Base-by-base conservation (phyloP, 2,888 invertebrate species). In the Harpagoxenus sublaevis region DNA sequence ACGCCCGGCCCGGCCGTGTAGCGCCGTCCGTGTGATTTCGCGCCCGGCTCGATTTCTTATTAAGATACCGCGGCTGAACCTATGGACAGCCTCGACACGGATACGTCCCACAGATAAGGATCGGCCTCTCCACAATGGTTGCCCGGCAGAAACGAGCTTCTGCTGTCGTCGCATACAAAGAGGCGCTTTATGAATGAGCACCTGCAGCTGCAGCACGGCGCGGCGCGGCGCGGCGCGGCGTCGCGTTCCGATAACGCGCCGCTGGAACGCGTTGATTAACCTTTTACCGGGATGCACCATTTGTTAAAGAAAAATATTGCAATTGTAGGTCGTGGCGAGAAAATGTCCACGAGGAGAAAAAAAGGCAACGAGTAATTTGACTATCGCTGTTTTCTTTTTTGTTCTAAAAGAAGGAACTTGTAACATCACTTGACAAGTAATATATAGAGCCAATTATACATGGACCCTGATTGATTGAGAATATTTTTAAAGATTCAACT, bases 31-130 rank as follows among this genome's bases (percentile, higher is more conserved):
- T 39, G 31, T 48, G 73, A 48, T 78, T 81, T 83, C 74, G 23
- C 79, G 66, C 75, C 60, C 63, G 71, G 71, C 53, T 73, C 78
- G 90, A 92, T 91, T 88, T 87, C 88, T 90, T 92, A 92, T 92
- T 91, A 90, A 91, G 91, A 92, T 92, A 92, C 89, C 89, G 87
- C 70, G 55, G 85, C 39, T 83, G 87, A 88, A 90, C 89, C 89
- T 90, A 89, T 88, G 88, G 88, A 87, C 87, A 87, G 84, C 83
- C 89, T 89, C 91, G 90, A 88, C 86, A 82, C 86, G 86, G 89
- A 90, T 91, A 88, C 86, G 83, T 88, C 84, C 79, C 65, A 31
- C 53, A 83, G 91, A 93, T 92, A 92, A 91, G 87, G 85, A 92
- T 92, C 92, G 89, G 86, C 89, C 89, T 90, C 88, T 88, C 88